These are phyloP conservation scores for Leucosticte australis DNA, from an alignment of 2,113 vertebrate genomes.

Conservation along the genomic window DNA sequence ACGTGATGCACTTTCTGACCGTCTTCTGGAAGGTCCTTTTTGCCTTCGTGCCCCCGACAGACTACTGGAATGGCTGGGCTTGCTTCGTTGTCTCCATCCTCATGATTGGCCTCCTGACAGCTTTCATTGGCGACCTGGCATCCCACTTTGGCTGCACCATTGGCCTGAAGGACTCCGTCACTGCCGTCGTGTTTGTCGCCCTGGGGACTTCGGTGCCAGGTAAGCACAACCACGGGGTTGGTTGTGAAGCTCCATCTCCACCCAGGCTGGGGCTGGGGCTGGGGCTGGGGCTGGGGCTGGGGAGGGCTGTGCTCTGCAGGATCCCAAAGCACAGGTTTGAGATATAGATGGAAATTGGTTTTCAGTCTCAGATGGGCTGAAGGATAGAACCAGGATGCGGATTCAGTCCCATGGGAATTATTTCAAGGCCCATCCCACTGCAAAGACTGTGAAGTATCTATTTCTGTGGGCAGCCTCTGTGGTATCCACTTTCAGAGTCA, in stretches of 20 bases:
- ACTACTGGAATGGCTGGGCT: slow-evolving; percentile 96
- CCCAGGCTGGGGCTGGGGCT: not conserved
- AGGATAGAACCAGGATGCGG: not conserved
- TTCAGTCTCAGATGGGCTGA: not conserved
- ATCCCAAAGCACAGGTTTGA: not conserved
- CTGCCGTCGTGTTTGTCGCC: slow-evolving; percentile 92
- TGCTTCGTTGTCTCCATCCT: slow-evolving; percentile 92
- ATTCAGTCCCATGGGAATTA: not conserved
- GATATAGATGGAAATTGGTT: not conserved
- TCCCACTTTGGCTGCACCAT: slow-evolving; percentile 97
- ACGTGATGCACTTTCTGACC: slow-evolving; percentile 96
- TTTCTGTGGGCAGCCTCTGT: not conserved
- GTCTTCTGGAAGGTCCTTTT: slow-evolving; percentile 98
- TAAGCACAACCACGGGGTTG: slow-evolving; percentile 33
- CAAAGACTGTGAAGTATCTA: not conserved
- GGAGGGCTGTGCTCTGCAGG: not conserved
- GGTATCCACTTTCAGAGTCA: not conserved
- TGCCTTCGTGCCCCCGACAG: slow-evolving; percentile 93
- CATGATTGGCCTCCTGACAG: slow-evolving; percentile 91
- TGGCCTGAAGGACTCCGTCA: slow-evolving; percentile 95
- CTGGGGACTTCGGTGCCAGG: slow-evolving; percentile 95
- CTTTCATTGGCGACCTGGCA: slow-evolving; percentile 92
- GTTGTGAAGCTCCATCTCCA: not conserved
- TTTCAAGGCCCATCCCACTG: not conserved
- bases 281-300: not conserved